Evolutionary conservation across 2,797 vertebrate genomes (phyloP).

Genomic region (Rhabdomys pumilio): DNA sequence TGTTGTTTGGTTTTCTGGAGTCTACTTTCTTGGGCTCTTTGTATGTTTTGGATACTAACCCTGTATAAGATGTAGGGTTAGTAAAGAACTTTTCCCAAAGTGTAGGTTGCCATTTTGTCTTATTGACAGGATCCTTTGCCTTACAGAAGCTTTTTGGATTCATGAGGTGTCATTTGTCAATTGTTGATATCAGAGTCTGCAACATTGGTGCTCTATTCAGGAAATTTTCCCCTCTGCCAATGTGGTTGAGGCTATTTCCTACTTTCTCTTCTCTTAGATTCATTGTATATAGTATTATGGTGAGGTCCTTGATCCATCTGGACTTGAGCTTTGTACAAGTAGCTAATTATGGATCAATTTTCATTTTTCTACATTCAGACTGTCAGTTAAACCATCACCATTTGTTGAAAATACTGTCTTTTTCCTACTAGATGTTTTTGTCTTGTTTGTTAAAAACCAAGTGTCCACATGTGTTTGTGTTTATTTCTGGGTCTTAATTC

Average conservation of each 20-base stretch:
- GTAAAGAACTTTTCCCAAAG: no score
- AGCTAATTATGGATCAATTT: neutral
- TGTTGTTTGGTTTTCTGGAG: neutral
- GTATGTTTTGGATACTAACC: neutral
- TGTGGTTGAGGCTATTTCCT: neutral
- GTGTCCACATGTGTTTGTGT: neutral
- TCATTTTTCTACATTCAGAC: neutral
- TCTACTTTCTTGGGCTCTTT: neutral
- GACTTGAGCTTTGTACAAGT: neutral
- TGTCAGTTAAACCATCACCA: neutral
- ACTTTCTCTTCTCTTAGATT: neutral
- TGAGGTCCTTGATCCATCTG: neutral
- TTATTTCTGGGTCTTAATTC: no score
- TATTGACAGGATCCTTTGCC: neutral
- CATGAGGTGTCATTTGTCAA: neutral
- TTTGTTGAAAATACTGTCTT: neutral
- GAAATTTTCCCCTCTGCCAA: neutral
- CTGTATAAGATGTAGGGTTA: neutral
- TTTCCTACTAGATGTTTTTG: neutral
- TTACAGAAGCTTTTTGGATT: neutral
- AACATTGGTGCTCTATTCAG: no score
- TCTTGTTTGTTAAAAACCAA: neutral
- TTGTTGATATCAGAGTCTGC: neutral
- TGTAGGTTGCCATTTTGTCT: neutral
- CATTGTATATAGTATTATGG: neutral